Conservation (phyloP, 2,888 invertebrate species). For the Cynaeus angustus region DNA sequence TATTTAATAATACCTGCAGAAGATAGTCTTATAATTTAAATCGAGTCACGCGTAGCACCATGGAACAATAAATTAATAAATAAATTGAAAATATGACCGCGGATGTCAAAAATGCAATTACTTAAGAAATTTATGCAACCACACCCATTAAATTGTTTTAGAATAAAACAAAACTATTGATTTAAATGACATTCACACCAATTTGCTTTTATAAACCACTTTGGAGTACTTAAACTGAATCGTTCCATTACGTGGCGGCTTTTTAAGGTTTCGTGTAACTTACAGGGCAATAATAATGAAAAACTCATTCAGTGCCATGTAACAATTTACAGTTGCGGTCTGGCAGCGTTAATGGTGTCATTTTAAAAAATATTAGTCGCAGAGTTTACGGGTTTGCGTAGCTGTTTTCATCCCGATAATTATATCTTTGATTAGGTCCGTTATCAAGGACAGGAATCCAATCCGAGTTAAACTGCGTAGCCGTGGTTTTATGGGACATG, state of each 20-base stretch:
- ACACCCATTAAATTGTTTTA: constrained; percentile 57
- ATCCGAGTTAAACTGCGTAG: constrained; percentile 8
- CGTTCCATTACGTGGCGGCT: constrained; percentile 49
- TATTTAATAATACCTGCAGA: constrained; percentile 20
- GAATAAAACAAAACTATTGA: constrained; percentile 51
- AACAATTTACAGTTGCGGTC: constrained; percentile 38
- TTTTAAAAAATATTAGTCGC: constrained; percentile 20
- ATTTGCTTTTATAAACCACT: constrained; percentile 50
- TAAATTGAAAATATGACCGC: constrained; percentile 61
- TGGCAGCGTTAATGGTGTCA: constrained; percentile 11
- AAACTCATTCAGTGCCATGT: constrained; percentile 23
- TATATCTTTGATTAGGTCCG: background rate
- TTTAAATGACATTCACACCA: constrained; percentile 51
- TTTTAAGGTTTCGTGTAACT: constrained; percentile 48
- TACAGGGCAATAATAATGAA: constrained; percentile 44
- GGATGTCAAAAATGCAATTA: constrained; percentile 64
- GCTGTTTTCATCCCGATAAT: background rate
- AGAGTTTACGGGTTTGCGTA: background rate
- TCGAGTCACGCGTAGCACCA: constrained; percentile 48
- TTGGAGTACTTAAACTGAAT: constrained; percentile 47
- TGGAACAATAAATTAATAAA: constrained; percentile 60
- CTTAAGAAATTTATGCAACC: constrained; percentile 61
- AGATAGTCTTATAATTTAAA: constrained; percentile 27
- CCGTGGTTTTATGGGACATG: constrained; percentile 27
- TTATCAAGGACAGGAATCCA: constrained; percentile 1